These are phyloP conservation scores for Kryptopterus vitreolus DNA, from an alignment of 2,797 vertebrate genomes.

Conservation along the genomic window DNA sequence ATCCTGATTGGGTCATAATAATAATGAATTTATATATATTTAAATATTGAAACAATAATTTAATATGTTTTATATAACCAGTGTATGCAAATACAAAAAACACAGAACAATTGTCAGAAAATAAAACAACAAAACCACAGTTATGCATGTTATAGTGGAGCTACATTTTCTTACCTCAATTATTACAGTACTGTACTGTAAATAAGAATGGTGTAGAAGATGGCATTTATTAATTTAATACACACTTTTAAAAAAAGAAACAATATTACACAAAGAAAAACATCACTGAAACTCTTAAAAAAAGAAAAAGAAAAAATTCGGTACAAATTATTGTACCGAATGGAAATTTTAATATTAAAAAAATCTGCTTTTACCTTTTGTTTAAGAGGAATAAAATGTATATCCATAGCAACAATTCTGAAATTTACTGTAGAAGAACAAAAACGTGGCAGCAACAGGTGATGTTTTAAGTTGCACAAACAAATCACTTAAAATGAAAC, in stretches of 20 bases:
- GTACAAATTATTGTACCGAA: too few relatives aligned
- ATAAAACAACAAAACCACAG: too few relatives aligned
- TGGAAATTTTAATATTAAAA: too few relatives aligned
- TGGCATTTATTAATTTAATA: background rate
- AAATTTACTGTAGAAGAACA: slow-evolving; percentile 11
- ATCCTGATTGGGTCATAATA: slow-evolving; percentile 33
- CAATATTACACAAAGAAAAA: too few relatives aligned
- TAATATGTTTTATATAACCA: background rate
- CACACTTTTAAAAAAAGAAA: background rate
- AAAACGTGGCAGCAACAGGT: background rate
- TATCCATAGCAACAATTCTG: slow-evolving; percentile 7
- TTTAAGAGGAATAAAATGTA: background rate
- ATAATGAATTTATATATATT: too few relatives aligned
- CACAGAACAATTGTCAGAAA: background rate
- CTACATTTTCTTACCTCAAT: slow-evolving; percentile 59
- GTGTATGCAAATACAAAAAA: background rate
- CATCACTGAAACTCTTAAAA: too few relatives aligned
- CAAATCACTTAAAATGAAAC: background rate
- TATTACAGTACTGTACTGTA: slow-evolving; percentile 61
- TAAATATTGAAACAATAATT: too few relatives aligned
- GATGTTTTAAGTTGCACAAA: background rate
- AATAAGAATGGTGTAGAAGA: slow-evolving; percentile 19
- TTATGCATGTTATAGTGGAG: too few relatives aligned
- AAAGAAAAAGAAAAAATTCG: too few relatives aligned
- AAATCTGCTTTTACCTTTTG: background rate